phyloP scores from a whole-genome alignment of 1,140 invertebrate species.

The Brachionus rotundiformis region DNA sequence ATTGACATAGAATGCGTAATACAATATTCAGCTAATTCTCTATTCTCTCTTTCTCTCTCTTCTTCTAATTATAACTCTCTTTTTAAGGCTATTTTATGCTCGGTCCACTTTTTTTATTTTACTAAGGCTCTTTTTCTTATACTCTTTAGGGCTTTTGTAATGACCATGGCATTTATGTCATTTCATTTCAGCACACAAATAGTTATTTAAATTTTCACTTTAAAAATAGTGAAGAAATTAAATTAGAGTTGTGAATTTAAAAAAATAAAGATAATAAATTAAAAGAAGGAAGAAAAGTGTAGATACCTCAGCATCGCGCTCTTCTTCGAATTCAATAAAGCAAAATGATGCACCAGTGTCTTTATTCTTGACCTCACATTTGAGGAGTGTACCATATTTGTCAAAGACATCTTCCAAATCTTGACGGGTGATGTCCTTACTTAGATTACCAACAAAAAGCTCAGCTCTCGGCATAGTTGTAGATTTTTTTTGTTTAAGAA shows the following conservation, averaged over 20 bases:
- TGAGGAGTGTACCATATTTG: conserved; percentile 55
- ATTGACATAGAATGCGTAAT: conserved; percentile 24
- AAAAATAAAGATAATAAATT: conserved; percentile 40
- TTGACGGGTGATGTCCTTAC: conserved; percentile 55
- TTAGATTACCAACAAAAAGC: conserved; percentile 56
- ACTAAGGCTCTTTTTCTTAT: conserved; percentile 33
- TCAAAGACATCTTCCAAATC: conserved; percentile 57
- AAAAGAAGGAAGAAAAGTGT: conserved; percentile 37
- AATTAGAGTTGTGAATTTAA: not conserved
- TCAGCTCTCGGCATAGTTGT: conserved; percentile 33
- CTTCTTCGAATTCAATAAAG: conserved; percentile 58
- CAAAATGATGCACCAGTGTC: conserved; percentile 55
- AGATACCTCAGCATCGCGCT: conserved; percentile 56
- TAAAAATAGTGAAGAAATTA: conserved; percentile 43
- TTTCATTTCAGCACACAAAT: conserved; percentile 21
- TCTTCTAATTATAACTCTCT: not conserved
- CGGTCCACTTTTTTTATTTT: not conserved
- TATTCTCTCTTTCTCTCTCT: conserved; percentile 40
- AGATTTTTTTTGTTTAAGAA: conserved; percentile 23
- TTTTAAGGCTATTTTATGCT: conserved; percentile 8
- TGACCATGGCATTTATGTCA: conserved; percentile 38
- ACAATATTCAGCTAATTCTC: not conserved
- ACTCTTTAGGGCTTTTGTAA: conserved; percentile 21
- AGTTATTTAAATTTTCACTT: conserved; percentile 22
- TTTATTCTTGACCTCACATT: conserved; percentile 57